Evolutionary conservation across 2,797 vertebrate species (phyloP).

Genomic region (Eulemur rubriventer): DNA sequence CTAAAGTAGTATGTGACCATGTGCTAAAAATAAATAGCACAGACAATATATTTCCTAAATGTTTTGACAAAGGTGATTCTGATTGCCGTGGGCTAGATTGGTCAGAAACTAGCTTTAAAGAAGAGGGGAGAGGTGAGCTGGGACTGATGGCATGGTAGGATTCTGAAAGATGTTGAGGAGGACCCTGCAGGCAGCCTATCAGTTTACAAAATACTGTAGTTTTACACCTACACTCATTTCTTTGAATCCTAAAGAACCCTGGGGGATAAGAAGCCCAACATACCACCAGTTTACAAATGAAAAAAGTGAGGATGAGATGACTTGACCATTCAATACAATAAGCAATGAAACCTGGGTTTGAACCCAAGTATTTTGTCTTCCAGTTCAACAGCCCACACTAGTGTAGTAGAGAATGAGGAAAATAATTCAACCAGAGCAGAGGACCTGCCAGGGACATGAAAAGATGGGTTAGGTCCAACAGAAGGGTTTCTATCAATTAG

Average conservation of each 20-base stretch:
- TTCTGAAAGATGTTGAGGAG: neutral
- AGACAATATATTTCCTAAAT: neutral
- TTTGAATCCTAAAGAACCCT: neutral
- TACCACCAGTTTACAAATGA: neutral
- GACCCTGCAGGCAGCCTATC: neutral
- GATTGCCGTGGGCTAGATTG: neutral
- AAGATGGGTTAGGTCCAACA: neutral
- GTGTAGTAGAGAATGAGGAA: neutral
- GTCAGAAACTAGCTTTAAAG: neutral
- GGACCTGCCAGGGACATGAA: neutral
- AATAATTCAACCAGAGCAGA: neutral
- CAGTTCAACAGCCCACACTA: neutral
- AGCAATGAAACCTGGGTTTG: neutral
- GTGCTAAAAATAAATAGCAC: neutral
- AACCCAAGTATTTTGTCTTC: neutral
- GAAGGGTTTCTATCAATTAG: neutral
- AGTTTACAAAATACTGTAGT: neutral
- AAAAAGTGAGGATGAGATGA: neutral
- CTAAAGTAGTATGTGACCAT: neutral
- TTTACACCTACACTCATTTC: neutral
- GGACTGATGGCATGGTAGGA: neutral
- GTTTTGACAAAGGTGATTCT: neutral
- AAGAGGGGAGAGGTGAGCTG: neutral
- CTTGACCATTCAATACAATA: neutral
- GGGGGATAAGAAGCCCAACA: neutral